A percentile compares a stretch with the other conserved stretches of the same genome.
phyloP scores from a whole-genome alignment of 2,888 invertebrate species.

The Halictus ligatus region DNA sequence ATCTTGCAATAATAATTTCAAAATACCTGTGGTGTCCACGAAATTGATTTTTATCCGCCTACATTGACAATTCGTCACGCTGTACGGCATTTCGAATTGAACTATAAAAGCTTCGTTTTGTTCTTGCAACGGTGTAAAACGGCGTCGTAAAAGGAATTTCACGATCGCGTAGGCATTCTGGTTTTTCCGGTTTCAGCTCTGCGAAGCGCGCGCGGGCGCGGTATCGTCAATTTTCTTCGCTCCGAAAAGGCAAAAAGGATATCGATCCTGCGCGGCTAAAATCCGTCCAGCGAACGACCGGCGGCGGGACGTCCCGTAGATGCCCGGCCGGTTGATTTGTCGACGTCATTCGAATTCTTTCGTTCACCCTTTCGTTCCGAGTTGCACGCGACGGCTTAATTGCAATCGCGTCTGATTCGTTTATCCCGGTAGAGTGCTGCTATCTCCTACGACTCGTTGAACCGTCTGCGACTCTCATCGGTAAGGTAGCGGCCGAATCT shows the following conservation, averaged over 20 bases:
- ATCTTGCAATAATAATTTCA: not conserved
- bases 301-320: not conserved
- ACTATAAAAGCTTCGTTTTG: slow-evolving; percentile 23
- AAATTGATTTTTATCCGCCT: not conserved
- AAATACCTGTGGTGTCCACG: not conserved
- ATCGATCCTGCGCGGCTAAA: not conserved
- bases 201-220: not conserved
- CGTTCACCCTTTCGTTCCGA: not conserved
- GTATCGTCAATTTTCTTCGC: slow-evolving; percentile 1
- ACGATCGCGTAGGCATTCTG: slow-evolving; percentile 34
- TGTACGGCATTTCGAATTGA: slow-evolving; percentile 16
- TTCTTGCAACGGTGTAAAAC: slow-evolving; percentile 17
- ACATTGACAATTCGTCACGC: not conserved
- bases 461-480: slow-evolving; percentile 49
- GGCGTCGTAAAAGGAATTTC: slow-evolving; percentile 39
- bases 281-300: not conserved
- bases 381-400: not conserved
- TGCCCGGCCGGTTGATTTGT: not conserved
- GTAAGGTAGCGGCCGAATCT: slow-evolving; percentile 60
- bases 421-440: slow-evolving; percentile 61
- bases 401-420: not conserved
- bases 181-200: slow-evolving; percentile 37
- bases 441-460: slow-evolving; percentile 52
- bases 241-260: not conserved
- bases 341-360: not conserved